Evolutionary conservation across 1,140 invertebrate genomes (phyloP).

Genomic region (honey bee (Apis mellifera)): Amel_HAv3.1 CM009940.2:12088001-12088500

Average conservation of each 20-base stretch:
- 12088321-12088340: slow-evolving; percentile 38
- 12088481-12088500: not conserved
- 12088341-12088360: slow-evolving; percentile 79
- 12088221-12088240: slow-evolving; percentile 67
- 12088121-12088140: too few relatives aligned
- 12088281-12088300: slow-evolving; percentile 57
- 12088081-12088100: not conserved
- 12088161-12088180: too few relatives aligned
- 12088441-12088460: not conserved
- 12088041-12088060: not conserved
- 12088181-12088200: too few relatives aligned
- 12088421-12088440: not conserved
- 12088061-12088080: not conserved
- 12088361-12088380: slow-evolving; percentile 76
- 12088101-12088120: too few relatives aligned
- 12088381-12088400: slow-evolving; percentile 60
- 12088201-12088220: not conserved
- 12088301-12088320: slow-evolving; percentile 63
- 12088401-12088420: not conserved
- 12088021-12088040: not conserved
- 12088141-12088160: too few relatives aligned
- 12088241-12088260: slow-evolving; percentile 73
- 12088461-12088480: not conserved
- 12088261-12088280: not conserved
- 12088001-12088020: slow-evolving; percentile 45